Evolutionary conservation across 2,113 vertebrate species (phyloP).

Genomic region (Psettodes erumei): DNA sequence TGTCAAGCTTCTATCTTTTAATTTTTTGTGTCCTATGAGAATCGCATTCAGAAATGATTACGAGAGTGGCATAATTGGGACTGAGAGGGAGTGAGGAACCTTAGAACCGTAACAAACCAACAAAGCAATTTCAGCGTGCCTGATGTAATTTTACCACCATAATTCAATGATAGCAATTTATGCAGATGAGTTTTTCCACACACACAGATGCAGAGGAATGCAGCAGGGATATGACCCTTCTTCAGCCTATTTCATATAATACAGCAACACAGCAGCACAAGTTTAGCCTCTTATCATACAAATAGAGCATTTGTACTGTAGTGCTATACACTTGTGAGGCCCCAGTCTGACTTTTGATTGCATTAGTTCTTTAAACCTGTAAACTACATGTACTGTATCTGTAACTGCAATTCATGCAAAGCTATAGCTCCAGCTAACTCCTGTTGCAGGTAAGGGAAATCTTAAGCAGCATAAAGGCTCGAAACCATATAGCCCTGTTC

Average conservation of each 20-base stretch:
- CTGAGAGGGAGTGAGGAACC: neutral
- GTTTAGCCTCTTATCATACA: neutral
- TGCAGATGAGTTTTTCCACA: constrained; percentile 3
- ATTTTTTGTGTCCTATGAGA: neutral
- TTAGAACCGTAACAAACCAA: neutral
- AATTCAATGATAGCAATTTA: constrained; percentile 7
- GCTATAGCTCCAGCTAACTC: too few species aligned
- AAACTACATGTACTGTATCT: too few species aligned
- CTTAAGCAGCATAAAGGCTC: too few species aligned
- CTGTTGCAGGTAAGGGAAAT: too few species aligned
- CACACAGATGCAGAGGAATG: neutral
- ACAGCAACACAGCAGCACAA: neutral
- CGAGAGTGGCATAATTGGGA: neutral
- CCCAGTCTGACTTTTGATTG: too few species aligned
- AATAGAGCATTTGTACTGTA: neutral
- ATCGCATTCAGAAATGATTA: neutral
- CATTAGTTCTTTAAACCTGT: too few species aligned
- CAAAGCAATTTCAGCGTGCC: neutral
- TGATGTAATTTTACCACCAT: neutral
- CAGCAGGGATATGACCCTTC: neutral
- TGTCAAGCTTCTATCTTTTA: neutral
- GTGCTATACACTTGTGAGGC: neutral
- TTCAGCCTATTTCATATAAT: neutral
- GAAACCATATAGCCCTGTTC: too few species aligned
- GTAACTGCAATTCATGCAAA: too few species aligned